These are phyloP conservation scores for Stegana nigrithorax DNA, from an alignment of 2,888 invertebrate genomes.

Conservation along the genomic window DNA sequence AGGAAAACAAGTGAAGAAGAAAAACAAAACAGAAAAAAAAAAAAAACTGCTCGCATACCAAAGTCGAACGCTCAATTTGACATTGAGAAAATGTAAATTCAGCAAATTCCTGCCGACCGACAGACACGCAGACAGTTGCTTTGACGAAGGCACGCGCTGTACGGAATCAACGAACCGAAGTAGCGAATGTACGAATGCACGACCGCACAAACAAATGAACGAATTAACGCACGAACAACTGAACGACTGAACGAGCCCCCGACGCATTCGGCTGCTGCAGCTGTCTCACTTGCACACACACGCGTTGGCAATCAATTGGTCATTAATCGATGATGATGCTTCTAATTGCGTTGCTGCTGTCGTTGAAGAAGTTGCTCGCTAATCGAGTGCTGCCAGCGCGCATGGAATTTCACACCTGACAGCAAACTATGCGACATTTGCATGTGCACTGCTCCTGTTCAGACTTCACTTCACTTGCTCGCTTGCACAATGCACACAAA, in stretches of 20 bases:
- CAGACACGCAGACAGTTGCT: constrained; percentile 2
- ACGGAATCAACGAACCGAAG: not conserved
- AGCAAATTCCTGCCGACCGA: constrained; percentile 43
- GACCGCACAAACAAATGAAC: not conserved
- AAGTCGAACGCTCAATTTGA: constrained; percentile 55
- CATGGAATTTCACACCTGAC: constrained; percentile 55
- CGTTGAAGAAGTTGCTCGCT: not conserved
- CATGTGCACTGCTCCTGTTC: constrained; percentile 6
- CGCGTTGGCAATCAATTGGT: not conserved
- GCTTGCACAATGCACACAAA: not conserved
- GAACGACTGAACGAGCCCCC: constrained; percentile 3
- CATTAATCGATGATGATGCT: constrained; percentile 5
- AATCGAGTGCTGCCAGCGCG: not conserved
- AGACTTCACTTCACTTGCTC: not conserved
- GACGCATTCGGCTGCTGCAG: not conserved
- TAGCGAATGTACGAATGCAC: not conserved
- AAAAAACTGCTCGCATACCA: constrained; percentile 45
- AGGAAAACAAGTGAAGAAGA: not conserved
- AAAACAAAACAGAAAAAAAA: not conserved
- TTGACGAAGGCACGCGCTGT: not conserved
- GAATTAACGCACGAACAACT: too few species aligned
- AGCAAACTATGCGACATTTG: constrained; percentile 39
- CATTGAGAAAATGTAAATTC: constrained; percentile 56
- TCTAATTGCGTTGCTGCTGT: constrained; percentile 23
- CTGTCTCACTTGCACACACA: too few species aligned